These are phyloP conservation scores for Zaprionus bogoriensis DNA, from an alignment of 2,888 invertebrate species.

Conservation along the genomic window DNA sequence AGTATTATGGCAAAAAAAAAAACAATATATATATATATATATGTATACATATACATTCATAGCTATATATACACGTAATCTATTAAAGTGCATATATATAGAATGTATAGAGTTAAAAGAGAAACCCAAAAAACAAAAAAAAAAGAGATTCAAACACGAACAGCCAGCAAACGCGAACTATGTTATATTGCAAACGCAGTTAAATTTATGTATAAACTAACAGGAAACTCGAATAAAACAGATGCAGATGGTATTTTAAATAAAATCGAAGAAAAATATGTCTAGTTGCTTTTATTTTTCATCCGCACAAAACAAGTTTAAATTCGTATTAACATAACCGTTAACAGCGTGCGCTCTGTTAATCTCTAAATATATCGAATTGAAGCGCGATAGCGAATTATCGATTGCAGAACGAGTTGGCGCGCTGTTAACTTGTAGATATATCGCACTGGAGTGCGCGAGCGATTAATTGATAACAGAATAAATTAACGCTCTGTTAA, in stretches of 20 bases:
- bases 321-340: no score
- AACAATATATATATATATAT: slow-evolving; percentile 17
- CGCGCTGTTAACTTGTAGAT: neutral
- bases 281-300: neutral
- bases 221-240: slow-evolving; percentile 23
- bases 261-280: slow-evolving; percentile 40
- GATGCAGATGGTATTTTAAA: slow-evolving; percentile 54
- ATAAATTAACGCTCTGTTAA: no score
- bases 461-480: no score
- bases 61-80: slow-evolving; percentile 20
- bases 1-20: slow-evolving; percentile 54
- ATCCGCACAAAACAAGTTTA: neutral
- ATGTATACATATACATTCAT: slow-evolving; percentile 2
- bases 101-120: slow-evolving; percentile 18
- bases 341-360: no score
- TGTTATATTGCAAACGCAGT: slow-evolving; percentile 44
- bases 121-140: slow-evolving; percentile 6
- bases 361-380: no score
- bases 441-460: no score
- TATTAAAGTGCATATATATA: slow-evolving; percentile 31
- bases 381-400: no score
- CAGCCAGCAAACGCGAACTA: slow-evolving; percentile 40
- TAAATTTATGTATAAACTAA: slow-evolving; percentile 53
- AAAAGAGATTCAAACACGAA: slow-evolving; percentile 13
- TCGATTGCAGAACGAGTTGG: neutral